Base-by-base conservation (phyloP, 2,113 vertebrate species). In the Pelusios castaneus region DNA sequence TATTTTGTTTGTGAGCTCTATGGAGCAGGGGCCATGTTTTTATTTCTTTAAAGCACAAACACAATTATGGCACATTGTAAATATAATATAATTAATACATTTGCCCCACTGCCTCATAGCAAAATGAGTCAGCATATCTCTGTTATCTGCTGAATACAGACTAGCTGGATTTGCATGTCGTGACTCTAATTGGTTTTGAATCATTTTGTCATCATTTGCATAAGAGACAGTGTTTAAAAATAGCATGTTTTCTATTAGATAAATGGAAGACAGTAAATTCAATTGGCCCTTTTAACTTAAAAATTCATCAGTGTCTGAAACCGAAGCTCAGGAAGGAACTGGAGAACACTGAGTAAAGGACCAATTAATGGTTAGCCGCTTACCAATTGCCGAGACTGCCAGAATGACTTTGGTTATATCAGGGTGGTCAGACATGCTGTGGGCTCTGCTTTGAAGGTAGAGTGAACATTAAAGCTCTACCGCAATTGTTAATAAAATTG, bases 191-290 rank as follows among this genome's bases (percentile, higher is more conserved):
- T 87, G 56, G 80, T 83, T 22, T 84, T 95, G 96, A 96, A 95
- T 95, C 92, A 95, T 49, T 95, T 92, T 91, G 80, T 90, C 82
- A 90, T 87, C 92, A 88, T 95, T 92, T 87, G 94, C 86, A 84
- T 90, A 91, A 90, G 56, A 38, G 27, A 93, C 91, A 90, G 89
- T 94, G 87, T 89, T 94, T 95, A 96, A 96, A 97, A 97, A 94
- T 93, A 96, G 95, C 96, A 93, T 96, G 91, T 90, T 91, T 93
- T 95, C 95, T 95, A 94, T 95, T 85, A 95, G 93, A 88, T 94
- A 95, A 97, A 97, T 95, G 94, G 96, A 93, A 92, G 93, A 95
- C 91, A 94, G 93, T 96, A 97, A 96, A 97, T 97, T 94, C 0
- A 3, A 22, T 75, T 92, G 96, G 87, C 94, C 92, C 94, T 94